Conservation (phyloP, 2,113 vertebrate genomes). For the Scartelaos histophorus region DNA sequence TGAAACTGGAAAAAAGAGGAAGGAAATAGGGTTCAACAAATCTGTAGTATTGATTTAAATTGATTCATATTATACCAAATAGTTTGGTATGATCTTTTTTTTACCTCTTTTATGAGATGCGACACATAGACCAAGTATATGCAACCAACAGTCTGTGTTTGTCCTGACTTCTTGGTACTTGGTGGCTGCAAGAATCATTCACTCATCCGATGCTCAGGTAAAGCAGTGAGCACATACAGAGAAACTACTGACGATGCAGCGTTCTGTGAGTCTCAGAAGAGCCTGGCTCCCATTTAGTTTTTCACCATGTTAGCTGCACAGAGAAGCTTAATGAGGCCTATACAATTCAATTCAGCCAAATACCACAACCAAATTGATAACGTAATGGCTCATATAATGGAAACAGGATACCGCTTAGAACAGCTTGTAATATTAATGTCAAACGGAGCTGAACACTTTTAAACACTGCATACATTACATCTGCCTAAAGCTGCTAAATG, state of each 20-base stretch:
- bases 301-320: conserved; percentile 29
- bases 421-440: conserved; percentile 45
- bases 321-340: conserved; percentile 49
- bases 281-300: conserved; percentile 34
- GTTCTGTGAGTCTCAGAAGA: conserved; percentile 5
- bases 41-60: too few relatives aligned
- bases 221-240: neutral
- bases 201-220: neutral
- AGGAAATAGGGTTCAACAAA: too few relatives aligned
- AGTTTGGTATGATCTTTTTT: too few relatives aligned
- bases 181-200: neutral
- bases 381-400: conserved; percentile 62
- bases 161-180: neutral
- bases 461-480: conserved; percentile 45
- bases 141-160: neutral
- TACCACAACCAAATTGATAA: conserved; percentile 43
- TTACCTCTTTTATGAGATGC: too few relatives aligned
- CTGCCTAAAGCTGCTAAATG: conserved; percentile 23
- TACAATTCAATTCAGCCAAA: conserved; percentile 48
- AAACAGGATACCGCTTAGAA: conserved; percentile 47
- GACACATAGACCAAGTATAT: too few relatives aligned
- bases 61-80: too few relatives aligned
- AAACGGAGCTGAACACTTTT: conserved; percentile 37
- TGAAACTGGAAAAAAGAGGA: too few relatives aligned
- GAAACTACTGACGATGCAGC: conserved; percentile 21